Evolutionary conservation across 2,113 vertebrate species (phyloP).

Genomic region (Erythrolamprus reginae): DNA sequence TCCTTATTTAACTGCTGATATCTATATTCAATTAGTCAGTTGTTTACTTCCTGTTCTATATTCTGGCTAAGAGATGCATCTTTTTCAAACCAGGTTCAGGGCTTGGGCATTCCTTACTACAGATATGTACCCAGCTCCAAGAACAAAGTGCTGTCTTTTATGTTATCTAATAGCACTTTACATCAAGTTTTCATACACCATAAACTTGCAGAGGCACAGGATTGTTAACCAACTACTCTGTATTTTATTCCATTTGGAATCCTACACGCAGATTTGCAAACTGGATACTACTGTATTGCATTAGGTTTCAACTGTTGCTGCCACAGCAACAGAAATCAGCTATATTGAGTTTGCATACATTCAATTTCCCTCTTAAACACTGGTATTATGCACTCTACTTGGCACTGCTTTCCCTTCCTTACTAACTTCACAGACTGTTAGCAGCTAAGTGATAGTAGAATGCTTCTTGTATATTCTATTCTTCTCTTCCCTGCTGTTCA

Average conservation of each 20-base stretch:
- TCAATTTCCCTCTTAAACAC: neutral
- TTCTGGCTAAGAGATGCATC: slow-evolving; percentile 47
- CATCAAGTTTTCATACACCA: slow-evolving; percentile 39
- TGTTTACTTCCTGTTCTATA: slow-evolving; percentile 43
- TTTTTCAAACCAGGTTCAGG: slow-evolving; percentile 57
- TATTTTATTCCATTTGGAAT: slow-evolving; percentile 27
- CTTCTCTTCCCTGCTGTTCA: neutral
- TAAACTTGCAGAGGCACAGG: slow-evolving; percentile 6
- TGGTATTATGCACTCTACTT: neutral
- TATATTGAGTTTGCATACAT: slow-evolving; percentile 10
- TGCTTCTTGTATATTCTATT: neutral
- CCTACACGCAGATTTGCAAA: slow-evolving; percentile 27
- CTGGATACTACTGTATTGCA: neutral
- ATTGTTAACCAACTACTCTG: slow-evolving; percentile 1
- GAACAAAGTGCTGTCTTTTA: slow-evolving; percentile 51
- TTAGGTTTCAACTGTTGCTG: slow-evolving; percentile 24
- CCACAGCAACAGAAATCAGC: neutral
- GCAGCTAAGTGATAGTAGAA: neutral
- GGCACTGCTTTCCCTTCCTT: slow-evolving; percentile 18
- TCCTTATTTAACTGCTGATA: slow-evolving; percentile 30
- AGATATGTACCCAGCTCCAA: slow-evolving; percentile 45
- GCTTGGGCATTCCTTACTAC: slow-evolving; percentile 48
- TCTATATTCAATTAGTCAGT: slow-evolving; percentile 46
- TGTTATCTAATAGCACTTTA: slow-evolving; percentile 58
- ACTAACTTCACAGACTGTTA: neutral